These are phyloP conservation scores for Nebria ingens DNA, from an alignment of 1,140 invertebrate species.

Conservation along the genomic window DNA sequence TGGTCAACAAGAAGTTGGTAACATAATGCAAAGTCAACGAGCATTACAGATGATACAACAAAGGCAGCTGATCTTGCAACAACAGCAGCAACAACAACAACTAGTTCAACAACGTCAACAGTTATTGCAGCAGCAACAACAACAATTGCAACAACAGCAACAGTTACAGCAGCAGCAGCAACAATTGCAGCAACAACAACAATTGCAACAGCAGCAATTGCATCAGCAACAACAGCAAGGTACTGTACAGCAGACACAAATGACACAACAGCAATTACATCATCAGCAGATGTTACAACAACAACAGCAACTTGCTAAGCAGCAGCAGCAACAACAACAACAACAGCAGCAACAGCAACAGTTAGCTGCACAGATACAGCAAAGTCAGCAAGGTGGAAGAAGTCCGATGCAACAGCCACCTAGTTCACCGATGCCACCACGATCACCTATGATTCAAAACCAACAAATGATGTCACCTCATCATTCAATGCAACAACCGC, in stretches of 20 bases:
- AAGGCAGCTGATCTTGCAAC: slow-evolving; percentile 32
- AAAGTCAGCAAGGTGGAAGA: slow-evolving; percentile 31
- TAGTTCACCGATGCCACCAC: slow-evolving; percentile 42
- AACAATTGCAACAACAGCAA: slow-evolving; percentile 28
- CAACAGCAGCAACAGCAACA: slow-evolving; percentile 39
- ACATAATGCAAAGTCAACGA: slow-evolving; percentile 24
- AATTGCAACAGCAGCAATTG: slow-evolving; percentile 31
- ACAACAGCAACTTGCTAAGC: slow-evolving; percentile 41
- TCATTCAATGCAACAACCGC: slow-evolving; percentile 43
- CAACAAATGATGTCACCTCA: slow-evolving; percentile 43
- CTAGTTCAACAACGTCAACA: slow-evolving; percentile 30
- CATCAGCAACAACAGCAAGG: slow-evolving; percentile 42
- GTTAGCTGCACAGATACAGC: slow-evolving; percentile 34
- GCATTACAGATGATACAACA: slow-evolving; percentile 35
- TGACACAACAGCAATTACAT: slow-evolving; percentile 44
- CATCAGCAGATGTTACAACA: slow-evolving; percentile 40
- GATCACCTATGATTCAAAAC: slow-evolving; percentile 31
- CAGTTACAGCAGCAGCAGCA: slow-evolving; percentile 25
- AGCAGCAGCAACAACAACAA: slow-evolving; percentile 42
- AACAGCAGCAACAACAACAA: too few relatives aligned
- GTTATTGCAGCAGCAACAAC: slow-evolving; percentile 39
- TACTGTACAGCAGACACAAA: slow-evolving; percentile 34
- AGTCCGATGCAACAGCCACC: slow-evolving; percentile 38
- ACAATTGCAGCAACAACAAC: slow-evolving; percentile 25
- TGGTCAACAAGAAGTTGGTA: slow-evolving; percentile 17